Conservation (phyloP, 2,113 vertebrate genomes). For the Campylomormyrus tamandua region DNA sequence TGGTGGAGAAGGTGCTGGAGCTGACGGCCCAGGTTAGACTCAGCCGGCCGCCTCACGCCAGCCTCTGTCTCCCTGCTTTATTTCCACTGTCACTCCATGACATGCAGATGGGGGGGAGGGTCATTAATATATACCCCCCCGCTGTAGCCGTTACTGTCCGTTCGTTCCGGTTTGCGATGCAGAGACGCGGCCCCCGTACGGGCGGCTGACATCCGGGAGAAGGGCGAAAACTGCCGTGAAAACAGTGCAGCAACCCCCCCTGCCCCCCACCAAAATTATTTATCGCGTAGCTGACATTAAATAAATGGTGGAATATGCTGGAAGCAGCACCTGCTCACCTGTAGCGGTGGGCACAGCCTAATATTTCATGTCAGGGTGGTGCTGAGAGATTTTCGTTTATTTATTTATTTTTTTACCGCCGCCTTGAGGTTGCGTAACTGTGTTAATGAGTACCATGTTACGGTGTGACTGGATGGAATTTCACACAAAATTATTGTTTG, state of each 20-base stretch:
- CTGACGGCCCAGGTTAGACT: conserved; percentile 34
- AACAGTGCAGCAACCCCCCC: not conserved
- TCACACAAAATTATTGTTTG: not conserved
- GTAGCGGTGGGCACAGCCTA: not conserved
- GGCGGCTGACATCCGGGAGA: not conserved
- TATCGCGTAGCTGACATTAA: not conserved
- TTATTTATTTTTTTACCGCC: not conserved
- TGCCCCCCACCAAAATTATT: not conserved
- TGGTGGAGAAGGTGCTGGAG: conserved; percentile 22
- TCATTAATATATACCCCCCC: not conserved
- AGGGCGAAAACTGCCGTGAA: not conserved
- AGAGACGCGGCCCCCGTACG: not conserved
- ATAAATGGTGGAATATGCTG: not conserved
- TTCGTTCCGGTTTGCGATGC: not conserved
- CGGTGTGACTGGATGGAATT: not conserved
- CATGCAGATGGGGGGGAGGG: not conserved
- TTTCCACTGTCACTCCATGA: not conserved
- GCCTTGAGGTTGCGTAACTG: not conserved
- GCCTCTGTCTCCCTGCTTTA: not conserved
- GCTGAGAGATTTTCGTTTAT: not conserved
- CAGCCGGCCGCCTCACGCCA: not conserved
- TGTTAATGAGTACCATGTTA: not conserved
- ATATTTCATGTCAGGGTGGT: not conserved
- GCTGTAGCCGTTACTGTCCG: not conserved
- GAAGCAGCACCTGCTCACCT: not conserved